Conservation (phyloP, 2,888 invertebrate genomes). For the Troilus luridus region DNA sequence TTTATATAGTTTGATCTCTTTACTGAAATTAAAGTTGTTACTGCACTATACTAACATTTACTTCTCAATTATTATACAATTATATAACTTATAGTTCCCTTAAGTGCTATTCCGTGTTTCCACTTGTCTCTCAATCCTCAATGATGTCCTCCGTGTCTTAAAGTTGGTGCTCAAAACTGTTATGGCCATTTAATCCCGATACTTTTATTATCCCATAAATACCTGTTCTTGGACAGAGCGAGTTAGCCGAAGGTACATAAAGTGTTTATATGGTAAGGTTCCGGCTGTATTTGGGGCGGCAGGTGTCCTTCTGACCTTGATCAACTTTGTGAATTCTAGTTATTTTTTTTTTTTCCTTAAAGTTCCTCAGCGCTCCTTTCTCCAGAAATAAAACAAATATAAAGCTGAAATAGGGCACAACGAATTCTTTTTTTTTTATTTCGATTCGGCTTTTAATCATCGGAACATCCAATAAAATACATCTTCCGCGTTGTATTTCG, state of each 20-base stretch:
- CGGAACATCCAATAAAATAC: background rate
- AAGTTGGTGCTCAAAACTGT: background rate
- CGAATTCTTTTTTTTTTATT: background rate
- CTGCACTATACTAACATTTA: no score
- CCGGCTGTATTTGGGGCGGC: slow-evolving; percentile 51
- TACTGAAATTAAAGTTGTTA: no score
- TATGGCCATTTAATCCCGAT: background rate
- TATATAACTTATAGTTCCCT: background rate
- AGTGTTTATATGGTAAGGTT: slow-evolving; percentile 12
- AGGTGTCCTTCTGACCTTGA: slow-evolving; percentile 54
- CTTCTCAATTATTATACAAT: no score
- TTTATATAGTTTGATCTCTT: no score
- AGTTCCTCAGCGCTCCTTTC: background rate
- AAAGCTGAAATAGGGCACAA: slow-evolving; percentile 40
- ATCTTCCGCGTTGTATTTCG: background rate
- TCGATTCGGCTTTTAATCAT: background rate
- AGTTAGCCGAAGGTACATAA: background rate
- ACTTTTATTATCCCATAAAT: background rate
- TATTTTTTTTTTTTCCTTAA: slow-evolving; percentile 37
- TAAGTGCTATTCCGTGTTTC: background rate
- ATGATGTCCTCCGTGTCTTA: no score
- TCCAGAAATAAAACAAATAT: slow-evolving; percentile 44
- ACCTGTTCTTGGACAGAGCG: background rate
- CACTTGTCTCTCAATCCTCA: background rate
- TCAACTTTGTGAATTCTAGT: slow-evolving; percentile 52